Conservation (phyloP, 2,888 invertebrate genomes). For the Trichopoda pennipes region DNA sequence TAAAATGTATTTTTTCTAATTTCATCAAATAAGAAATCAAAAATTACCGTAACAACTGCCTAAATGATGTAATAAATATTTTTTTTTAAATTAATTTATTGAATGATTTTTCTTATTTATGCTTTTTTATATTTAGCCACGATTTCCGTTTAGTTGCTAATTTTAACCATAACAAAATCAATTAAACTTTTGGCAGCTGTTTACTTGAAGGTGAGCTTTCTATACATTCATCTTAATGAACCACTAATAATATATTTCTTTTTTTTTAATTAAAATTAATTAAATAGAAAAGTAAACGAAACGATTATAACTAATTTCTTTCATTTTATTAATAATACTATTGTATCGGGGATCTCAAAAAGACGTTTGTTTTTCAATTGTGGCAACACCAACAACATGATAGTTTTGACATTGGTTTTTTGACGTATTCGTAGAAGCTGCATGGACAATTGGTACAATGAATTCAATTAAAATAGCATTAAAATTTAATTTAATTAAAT, state of each 20-base stretch:
- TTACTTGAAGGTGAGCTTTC: not conserved
- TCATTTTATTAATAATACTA: too few relatives aligned
- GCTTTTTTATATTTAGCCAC: conserved; percentile 16
- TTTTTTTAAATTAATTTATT: conserved; percentile 35
- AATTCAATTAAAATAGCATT: too few relatives aligned
- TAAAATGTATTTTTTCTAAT: too few relatives aligned
- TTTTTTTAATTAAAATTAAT: not conserved
- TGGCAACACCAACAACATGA: too few relatives aligned
- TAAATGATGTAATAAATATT: conserved; percentile 21
- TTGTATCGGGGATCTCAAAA: too few relatives aligned
- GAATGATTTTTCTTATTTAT: conserved; percentile 40
- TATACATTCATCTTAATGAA: not conserved
- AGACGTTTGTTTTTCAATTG: too few relatives aligned
- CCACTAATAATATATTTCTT: conserved; percentile 18
- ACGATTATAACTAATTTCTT: too few relatives aligned
- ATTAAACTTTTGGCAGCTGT: conserved; percentile 9
- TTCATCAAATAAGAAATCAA: too few relatives aligned
- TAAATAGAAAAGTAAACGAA: not conserved
- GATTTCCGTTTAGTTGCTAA: conserved; percentile 50
- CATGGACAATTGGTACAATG: too few relatives aligned
- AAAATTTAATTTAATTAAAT: too few relatives aligned
- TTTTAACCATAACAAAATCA: not conserved
- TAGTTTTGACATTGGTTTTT: too few relatives aligned
- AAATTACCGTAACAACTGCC: not conserved
- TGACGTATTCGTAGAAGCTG: too few relatives aligned